Evolutionary conservation across 1,140 invertebrate genomes (phyloP), one percentile per base, ranked within the genome.

Genomic region (Oppia nitens): DNA sequence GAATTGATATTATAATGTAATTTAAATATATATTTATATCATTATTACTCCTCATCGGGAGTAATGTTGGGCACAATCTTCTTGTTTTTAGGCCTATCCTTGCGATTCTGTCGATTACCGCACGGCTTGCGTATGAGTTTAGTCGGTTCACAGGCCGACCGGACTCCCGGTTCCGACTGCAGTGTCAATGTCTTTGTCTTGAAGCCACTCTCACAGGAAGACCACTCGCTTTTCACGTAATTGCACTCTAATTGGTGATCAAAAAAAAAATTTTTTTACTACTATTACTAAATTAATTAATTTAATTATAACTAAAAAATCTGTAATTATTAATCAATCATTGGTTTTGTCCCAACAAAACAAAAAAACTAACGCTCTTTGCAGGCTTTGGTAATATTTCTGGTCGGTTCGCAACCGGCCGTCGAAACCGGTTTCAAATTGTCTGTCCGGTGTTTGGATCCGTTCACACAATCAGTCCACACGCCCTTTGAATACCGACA

Each of bases 151-250:
- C 57, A 59, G 21, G 32, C 57, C 12, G 20, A 3, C 21, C 52
- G 20, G 11, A 47, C 12, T 6, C 49, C 49, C 23, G 49, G 6
- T 24, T 47, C 28, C 17, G 2, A 20, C n/a, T 20, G 28, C 52
- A 59, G 45, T 25, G 57, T 59, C 57, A 59, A 23, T 24, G 57
- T 59, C 29, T 58, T 59, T 17, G 57, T 29, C 53, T 59, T 59
- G 1, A 57, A 12, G 2, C 52, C 52, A 12, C 47, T 49, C 28
- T 59, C 57, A 25, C 57, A 59, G 4, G n/a, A 2, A n/a, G n/a
- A 2, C 57, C 57, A 59, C 24, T 59, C 57, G 26, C 50, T 26
- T 27, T 59, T 59, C 11, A 29, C 25, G 40, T 59, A 59, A 14
- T 26, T 9, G 24, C 57, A 59, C 40, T 28, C 57, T 59, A 55